These are phyloP conservation scores for Drosophila neonasuta DNA, from an alignment of 2,888 invertebrate genomes.

Conservation along the genomic window DNA sequence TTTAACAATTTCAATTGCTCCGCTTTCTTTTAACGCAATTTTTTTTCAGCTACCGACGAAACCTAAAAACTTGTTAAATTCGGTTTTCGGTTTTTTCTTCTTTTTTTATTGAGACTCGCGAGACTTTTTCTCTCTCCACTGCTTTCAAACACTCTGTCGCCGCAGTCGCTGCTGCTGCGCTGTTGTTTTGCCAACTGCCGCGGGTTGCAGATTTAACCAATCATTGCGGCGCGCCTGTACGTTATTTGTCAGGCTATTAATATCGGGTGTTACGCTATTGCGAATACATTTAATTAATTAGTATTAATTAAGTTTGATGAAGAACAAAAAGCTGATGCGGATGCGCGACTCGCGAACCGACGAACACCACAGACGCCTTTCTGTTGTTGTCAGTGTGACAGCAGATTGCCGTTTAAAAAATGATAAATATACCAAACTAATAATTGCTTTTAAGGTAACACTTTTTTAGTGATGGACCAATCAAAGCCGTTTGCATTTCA, in stretches of 20 bases:
- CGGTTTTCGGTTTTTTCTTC: slow-evolving; percentile 43
- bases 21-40: slow-evolving; percentile 60
- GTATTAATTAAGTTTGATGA: slow-evolving; percentile 35
- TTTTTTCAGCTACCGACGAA: slow-evolving; percentile 46
- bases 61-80: slow-evolving; percentile 64
- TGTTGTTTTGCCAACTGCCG: slow-evolving; percentile 25
- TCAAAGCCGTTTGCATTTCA: not conserved
- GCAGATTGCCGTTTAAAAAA: not conserved
- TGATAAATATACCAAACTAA: not conserved
- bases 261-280: slow-evolving; percentile 17
- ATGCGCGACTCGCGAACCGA: slow-evolving; percentile 66
- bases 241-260: slow-evolving; percentile 20
- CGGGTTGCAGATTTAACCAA: slow-evolving; percentile 37
- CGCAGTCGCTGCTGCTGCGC: slow-evolving; percentile 43
- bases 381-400: slow-evolving; percentile 44
- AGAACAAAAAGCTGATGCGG: slow-evolving; percentile 39
- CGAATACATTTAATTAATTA: slow-evolving; percentile 45
- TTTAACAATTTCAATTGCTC: slow-evolving; percentile 58
- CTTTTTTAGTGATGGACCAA: not conserved
- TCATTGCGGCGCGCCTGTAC: slow-evolving; percentile 38
- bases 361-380: slow-evolving; percentile 62
- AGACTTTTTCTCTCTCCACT: slow-evolving; percentile 57
- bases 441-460: not conserved
- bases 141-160: slow-evolving; percentile 53
- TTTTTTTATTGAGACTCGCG: slow-evolving; percentile 31